Evolutionary conservation across 2,888 invertebrate species (phyloP), one percentile per base, ranked within the genome.

Genomic region (Ecliptopera silaceata): DNA sequence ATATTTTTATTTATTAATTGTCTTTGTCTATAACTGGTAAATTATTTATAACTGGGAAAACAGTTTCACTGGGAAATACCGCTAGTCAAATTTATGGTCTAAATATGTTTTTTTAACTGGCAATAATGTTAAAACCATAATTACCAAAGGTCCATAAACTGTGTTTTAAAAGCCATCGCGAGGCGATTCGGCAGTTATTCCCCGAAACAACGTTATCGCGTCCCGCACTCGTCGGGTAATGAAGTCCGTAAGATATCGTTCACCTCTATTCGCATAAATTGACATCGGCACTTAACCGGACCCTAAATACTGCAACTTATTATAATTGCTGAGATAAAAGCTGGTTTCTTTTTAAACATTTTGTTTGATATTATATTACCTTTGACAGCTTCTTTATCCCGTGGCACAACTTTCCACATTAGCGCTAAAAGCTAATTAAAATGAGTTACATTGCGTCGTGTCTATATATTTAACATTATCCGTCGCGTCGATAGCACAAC

Each of bases 241-340:
- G 22, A 54, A 54, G 41, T 15, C 42, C 11, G 17, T 17, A 29
- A 54, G 34, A 54, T 42, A 47, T 41, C 29, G 29, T 29, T 29
- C 29, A 17, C 22, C 20, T 39, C 50, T 45, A 50, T 56, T 34
- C 31, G 15, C 32, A 56, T 45, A 56, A 42, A 38, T 43, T 52
- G 51, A 36, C 56, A 42, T 47, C 49, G 26, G 31, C 29, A 13
- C 20, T 49, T 20, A 10, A 13, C 11, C n/a, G 36, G 36, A 32
- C 45, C 12, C 32, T 53, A 53, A 46, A 46, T 53, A 41, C 41
- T 12, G 32, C n/a, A 41, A 10, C 20, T 46, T 53, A 56, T 46
- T 42, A 42, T 36, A 29, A 46, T 51, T 38, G 15, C 29, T 0
- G 13, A 42, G 36, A 50, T 53, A 53, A 38, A 32, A 32, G 34